Percentiles rank a stretch among this genome's conserved stretches.
These are phyloP conservation scores for Cryptoprocta ferox DNA, from an alignment of 2,797 vertebrate genomes.

Conservation along the genomic window DNA sequence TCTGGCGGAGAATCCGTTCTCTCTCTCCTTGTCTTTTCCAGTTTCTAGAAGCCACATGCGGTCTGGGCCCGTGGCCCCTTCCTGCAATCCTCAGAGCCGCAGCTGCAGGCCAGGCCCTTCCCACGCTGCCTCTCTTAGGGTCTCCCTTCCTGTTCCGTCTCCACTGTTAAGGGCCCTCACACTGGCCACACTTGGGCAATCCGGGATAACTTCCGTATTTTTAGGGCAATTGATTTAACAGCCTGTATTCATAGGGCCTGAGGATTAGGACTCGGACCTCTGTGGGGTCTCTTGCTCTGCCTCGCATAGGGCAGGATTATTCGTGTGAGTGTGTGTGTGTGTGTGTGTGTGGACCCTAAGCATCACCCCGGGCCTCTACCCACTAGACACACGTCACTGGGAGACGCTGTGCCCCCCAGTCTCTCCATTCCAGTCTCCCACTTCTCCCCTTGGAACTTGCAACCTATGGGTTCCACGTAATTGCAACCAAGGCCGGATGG, in stretches of 20 bases:
- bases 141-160: neutral
- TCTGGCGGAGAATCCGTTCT: neutral
- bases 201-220: neutral
- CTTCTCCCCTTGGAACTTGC: neutral
- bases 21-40: neutral
- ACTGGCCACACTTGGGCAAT: neutral
- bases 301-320: neutral
- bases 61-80: neutral
- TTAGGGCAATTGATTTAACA: neutral
- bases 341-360: neutral
- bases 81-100: neutral
- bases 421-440: neutral
- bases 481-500: no score
- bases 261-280: neutral
- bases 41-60: neutral
- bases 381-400: neutral
- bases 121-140: neutral
- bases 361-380: neutral
- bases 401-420: neutral
- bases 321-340: neutral
- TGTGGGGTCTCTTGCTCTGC: neutral
- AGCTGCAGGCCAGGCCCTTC: neutral
- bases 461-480: no score
- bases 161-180: neutral
- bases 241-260: neutral